Percentiles rank a stretch among this genome's conserved stretches.
phyloP scores from a whole-genome alignment of 2,113 vertebrate species.

The Agapornis roseicollis region DNA sequence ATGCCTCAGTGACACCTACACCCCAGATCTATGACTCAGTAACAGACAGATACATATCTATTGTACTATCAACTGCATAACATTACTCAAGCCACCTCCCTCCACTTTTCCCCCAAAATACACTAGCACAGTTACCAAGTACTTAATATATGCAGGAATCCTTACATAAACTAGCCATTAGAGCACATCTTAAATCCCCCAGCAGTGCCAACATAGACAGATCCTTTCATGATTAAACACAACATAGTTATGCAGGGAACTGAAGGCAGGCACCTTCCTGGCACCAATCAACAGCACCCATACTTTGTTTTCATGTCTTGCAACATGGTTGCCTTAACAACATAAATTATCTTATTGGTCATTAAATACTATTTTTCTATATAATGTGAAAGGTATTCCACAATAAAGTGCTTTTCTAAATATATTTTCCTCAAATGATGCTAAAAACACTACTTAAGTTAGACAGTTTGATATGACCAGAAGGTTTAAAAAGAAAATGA shows the following conservation, averaged over 20 bases:
- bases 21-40: not conserved
- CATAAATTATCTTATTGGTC: not conserved
- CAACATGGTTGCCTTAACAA: not conserved
- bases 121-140: not conserved
- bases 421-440: not conserved
- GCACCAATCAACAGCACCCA: not conserved
- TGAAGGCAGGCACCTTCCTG: not conserved
- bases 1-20: not conserved
- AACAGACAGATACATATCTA: not conserved
- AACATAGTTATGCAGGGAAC: accelerated
- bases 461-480: not conserved
- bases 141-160: slow-evolving; percentile 6
- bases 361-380: not conserved
- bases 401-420: not conserved
- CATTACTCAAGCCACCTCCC: not conserved
- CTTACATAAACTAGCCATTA: not conserved
- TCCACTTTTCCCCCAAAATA: not conserved
- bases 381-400: not conserved
- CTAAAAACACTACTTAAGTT: not conserved
- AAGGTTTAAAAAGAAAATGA: not conserved
- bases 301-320: not conserved
- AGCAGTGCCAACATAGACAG: not conserved
- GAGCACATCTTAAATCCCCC: not conserved
- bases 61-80: not conserved
- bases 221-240: not conserved